phyloP scores from a whole-genome alignment of 1,140 invertebrate species.

The Atta colombica region DNA sequence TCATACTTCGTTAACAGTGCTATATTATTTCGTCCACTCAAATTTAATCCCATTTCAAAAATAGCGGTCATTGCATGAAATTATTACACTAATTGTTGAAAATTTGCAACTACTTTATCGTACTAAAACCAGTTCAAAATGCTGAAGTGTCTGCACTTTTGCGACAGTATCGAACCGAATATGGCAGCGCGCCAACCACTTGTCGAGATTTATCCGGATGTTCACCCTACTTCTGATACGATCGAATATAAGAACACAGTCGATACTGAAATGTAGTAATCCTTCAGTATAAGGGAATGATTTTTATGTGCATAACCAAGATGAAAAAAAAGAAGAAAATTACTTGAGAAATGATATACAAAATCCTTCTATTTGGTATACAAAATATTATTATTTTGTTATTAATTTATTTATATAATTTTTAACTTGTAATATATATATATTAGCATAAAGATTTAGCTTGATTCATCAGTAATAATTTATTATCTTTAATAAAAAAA shows the following conservation, averaged over 20 bases:
- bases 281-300: not conserved
- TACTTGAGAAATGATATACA: too few relatives aligned
- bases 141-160: slow-evolving; percentile 39
- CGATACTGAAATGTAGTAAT: slow-evolving; percentile 50
- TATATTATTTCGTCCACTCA: not conserved
- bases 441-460: too few relatives aligned
- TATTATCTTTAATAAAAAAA: not conserved
- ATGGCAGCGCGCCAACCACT: slow-evolving; percentile 80
- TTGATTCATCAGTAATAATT: too few relatives aligned
- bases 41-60: slow-evolving; percentile 24
- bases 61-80: not conserved
- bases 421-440: too few relatives aligned
- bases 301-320: not conserved
- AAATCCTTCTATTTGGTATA: too few relatives aligned
- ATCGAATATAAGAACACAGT: slow-evolving; percentile 34
- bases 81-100: slow-evolving; percentile 1
- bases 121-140: not conserved
- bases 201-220: slow-evolving; percentile 72
- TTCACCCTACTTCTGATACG: slow-evolving; percentile 68
- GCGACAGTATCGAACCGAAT: slow-evolving; percentile 47
- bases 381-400: too few relatives aligned
- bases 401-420: too few relatives aligned
- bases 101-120: not conserved
- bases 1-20: not conserved
- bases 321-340: not conserved